These are phyloP conservation scores for Isichthys henryi DNA, from an alignment of 2,113 vertebrate genomes.

Conservation along the genomic window DNA sequence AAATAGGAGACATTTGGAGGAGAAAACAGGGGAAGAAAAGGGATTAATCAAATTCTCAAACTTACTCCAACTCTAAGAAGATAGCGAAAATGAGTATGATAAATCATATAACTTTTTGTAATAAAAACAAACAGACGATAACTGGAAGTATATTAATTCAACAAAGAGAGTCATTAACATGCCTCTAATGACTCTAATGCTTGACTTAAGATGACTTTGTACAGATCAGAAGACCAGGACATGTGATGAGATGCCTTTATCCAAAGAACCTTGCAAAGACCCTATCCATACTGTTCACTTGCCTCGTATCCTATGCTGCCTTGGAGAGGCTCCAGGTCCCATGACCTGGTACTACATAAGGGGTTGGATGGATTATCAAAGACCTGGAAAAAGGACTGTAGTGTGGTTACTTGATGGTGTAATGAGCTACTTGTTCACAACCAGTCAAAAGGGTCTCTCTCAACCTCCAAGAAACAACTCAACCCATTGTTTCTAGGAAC, in stretches of 20 bases:
- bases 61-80: neutral
- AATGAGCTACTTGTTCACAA: neutral
- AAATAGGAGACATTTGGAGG: constrained; percentile 22
- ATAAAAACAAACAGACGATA: neutral
- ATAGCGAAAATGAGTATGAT: neutral
- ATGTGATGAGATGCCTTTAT: neutral
- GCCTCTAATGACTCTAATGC: too few species aligned
- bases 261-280: neutral
- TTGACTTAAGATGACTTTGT: neutral
- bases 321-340: neutral
- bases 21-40: constrained; percentile 36
- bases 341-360: neutral
- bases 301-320: neutral
- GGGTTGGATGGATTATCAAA: neutral
- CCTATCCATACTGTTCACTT: neutral
- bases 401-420: neutral
- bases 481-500: neutral
- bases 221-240: neutral
- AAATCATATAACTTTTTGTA: neutral
- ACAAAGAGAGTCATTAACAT: neutral
- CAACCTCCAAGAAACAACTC: neutral
- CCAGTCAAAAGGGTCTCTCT: neutral
- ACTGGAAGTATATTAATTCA: neutral
- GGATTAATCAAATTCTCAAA: constrained; percentile 21
- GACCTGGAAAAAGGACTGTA: neutral